phyloP scores from a whole-genome alignment of 2,113 vertebrate genomes.

The Arenaria interpres region DNA sequence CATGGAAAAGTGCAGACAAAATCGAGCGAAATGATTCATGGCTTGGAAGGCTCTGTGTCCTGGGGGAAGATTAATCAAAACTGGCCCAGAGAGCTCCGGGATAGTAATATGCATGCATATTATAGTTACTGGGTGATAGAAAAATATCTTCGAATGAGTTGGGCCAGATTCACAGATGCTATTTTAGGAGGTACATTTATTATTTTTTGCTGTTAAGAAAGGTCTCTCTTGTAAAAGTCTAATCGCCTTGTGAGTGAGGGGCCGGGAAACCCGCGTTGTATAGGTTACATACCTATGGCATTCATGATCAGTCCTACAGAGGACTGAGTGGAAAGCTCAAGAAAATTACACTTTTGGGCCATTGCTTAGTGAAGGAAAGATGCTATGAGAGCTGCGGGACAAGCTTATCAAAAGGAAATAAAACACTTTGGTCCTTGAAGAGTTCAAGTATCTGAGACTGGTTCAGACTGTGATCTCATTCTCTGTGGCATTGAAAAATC shows the following conservation, averaged over 20 bases:
- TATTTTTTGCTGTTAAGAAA: conserved; percentile 37
- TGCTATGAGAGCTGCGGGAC: conserved; percentile 8
- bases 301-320: not conserved
- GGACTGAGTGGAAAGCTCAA: not conserved
- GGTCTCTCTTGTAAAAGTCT: conserved; percentile 43
- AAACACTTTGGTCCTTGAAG: conserved; percentile 28
- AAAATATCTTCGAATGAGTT: conserved; percentile 26
- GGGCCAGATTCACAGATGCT: conserved; percentile 14
- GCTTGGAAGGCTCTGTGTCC: conserved; percentile 47
- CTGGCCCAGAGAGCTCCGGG: not conserved
- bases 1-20: conserved; percentile 56
- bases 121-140: conserved; percentile 50
- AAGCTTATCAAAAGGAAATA: conserved; percentile 53
- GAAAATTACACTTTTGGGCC: conserved; percentile 18
- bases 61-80: conserved; percentile 61
- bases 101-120: not conserved
- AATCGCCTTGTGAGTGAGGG: conserved; percentile 11
- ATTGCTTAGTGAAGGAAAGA: conserved; percentile 13
- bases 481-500: not conserved
- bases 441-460: not conserved
- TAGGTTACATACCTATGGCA: not conserved
- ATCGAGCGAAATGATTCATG: conserved; percentile 56
- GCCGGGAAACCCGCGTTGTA: not conserved
- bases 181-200: conserved; percentile 42
- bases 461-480: not conserved